phyloP scores from a whole-genome alignment of 2,113 vertebrate genomes.

The Columbina picui region DNA sequence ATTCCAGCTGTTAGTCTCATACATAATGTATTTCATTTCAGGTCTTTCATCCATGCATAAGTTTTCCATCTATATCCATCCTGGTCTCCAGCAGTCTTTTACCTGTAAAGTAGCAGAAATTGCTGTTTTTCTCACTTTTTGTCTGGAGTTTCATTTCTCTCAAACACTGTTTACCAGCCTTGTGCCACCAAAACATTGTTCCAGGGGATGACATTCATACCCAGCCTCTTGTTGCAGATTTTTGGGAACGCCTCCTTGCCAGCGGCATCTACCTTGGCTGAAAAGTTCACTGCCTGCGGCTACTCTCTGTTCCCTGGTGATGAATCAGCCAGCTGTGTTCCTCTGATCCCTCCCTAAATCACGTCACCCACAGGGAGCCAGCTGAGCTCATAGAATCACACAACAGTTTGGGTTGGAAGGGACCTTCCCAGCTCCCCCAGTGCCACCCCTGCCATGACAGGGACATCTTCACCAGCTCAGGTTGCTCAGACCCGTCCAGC shows the following conservation, averaged over 20 bases:
- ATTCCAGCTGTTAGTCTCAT: slow-evolving; percentile 66
- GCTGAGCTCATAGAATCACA: background rate
- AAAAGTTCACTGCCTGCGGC: background rate
- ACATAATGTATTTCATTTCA: slow-evolving; percentile 73
- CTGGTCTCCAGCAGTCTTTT: background rate
- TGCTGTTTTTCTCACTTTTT: background rate
- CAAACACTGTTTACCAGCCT: background rate
- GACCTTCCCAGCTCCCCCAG: no score
- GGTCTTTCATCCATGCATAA: slow-evolving; percentile 53
- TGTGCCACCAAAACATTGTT: background rate
- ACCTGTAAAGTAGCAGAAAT: slow-evolving; percentile 5
- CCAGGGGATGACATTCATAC: background rate
- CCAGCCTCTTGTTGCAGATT: background rate
- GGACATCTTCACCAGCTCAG: no score
- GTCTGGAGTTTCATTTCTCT: background rate
- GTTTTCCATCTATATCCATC: slow-evolving; percentile 57
- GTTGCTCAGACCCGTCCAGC: no score
- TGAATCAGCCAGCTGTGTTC: background rate
- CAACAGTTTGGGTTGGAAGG: no score
- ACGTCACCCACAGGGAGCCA: background rate
- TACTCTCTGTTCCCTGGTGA: background rate
- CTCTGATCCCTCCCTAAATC: background rate
- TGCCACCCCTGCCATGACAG: no score
- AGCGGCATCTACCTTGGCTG: background rate
- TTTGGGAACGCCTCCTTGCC: background rate